Conservation (phyloP, 64 coral and sea anemone species). For the Pocillopora damicornis region DNA sequence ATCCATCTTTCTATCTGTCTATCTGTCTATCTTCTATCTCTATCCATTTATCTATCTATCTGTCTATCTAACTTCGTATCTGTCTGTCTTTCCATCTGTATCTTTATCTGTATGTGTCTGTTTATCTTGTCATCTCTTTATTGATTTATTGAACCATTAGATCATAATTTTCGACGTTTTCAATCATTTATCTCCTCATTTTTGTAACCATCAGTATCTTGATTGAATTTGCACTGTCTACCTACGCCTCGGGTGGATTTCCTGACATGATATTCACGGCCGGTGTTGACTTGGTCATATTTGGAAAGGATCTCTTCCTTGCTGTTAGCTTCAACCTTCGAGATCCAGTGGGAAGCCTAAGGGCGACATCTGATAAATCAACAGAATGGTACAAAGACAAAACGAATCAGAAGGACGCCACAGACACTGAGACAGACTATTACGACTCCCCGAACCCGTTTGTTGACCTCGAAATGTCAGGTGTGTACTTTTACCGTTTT, state of each 20-base stretch:
- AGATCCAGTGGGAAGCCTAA: conserved; percentile 57
- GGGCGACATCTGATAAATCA: conserved; percentile 17
- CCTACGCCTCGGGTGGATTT: conserved; percentile 49
- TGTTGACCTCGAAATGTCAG: conserved; percentile 88
- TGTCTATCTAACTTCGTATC: no score
- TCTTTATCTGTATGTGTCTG: no score
- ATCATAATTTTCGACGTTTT: no score
- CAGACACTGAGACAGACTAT: conserved; percentile 72
- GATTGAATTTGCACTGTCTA: conserved; percentile 80
- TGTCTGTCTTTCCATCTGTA: no score
- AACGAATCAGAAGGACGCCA: conserved; percentile 82
- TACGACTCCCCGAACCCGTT: conserved; percentile 89
- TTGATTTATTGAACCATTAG: no score
- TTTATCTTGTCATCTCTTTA: no score
- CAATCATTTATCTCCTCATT: neutral
- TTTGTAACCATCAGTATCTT: conserved; percentile 28
- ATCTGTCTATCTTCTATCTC: no score
- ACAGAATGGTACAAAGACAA: conserved; percentile 77
- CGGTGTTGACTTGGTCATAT: conserved; percentile 88
- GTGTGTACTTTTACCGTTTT: conserved; percentile 13
- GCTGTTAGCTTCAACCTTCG: conserved; percentile 51
- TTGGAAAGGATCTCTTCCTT: conserved; percentile 77
- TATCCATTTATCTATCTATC: no score
- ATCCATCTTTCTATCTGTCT: no score
- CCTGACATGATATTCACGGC: conserved; percentile 68